Percentiles rank a stretch among this genome's conserved stretches.
Conservation (phyloP, 2,888 invertebrate genomes). For the Diplazon laetatorius region DNA sequence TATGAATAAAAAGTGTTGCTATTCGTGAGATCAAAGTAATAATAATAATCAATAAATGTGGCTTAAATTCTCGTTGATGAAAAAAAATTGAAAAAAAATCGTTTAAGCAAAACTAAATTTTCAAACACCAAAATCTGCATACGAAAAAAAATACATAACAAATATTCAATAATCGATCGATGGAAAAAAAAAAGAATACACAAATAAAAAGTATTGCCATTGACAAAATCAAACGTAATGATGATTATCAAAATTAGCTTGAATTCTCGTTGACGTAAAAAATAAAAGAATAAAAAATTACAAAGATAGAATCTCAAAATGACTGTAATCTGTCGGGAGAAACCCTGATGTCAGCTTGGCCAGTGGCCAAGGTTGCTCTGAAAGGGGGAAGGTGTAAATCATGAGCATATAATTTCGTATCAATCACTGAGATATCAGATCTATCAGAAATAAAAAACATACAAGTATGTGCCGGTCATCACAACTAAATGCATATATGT, state of each 20-base stretch:
- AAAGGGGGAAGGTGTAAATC: not conserved
- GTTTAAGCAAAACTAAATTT: not conserved
- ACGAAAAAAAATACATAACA: not conserved
- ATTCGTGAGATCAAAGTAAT: not conserved
- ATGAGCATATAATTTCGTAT: slow-evolving; percentile 39
- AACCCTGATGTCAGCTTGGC: slow-evolving; percentile 8
- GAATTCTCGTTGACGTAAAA: not conserved
- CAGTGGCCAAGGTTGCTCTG: slow-evolving; percentile 8
- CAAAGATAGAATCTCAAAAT: slow-evolving; percentile 22
- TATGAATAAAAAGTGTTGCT: not conserved
- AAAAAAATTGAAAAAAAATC: too few species aligned
- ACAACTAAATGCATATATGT: slow-evolving; percentile 26
- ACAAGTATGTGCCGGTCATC: slow-evolving; percentile 20
- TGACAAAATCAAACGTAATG: not conserved
- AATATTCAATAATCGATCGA: too few species aligned
- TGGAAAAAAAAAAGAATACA: too few species aligned
- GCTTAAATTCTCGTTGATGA: not conserved
- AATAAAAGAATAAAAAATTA: not conserved
- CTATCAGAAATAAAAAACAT: slow-evolving; percentile 42
- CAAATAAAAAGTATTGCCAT: not conserved
- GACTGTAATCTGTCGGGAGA: slow-evolving; percentile 26
- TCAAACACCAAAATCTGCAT: not conserved
- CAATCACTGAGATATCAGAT: slow-evolving; percentile 45
- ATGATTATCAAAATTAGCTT: not conserved
- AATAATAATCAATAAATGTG: not conserved